A percentile compares a stretch with the other conserved stretches of the same genome.
These are phyloP conservation scores for Intellagama lesueurii DNA, from an alignment of 2,797 vertebrate species.

Conservation along the genomic window DNA sequence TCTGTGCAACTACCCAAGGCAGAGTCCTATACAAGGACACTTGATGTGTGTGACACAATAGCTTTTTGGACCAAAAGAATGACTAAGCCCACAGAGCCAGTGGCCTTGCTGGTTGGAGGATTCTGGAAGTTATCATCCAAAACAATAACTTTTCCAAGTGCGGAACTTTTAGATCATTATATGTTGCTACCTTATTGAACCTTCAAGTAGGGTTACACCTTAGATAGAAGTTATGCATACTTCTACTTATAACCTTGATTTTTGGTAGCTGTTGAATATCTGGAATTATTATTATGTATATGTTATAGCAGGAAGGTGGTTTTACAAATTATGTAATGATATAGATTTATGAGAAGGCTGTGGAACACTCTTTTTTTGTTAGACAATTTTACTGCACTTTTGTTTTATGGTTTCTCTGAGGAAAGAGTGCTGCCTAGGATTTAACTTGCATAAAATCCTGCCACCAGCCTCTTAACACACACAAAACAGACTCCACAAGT, in stretches of 20 bases:
- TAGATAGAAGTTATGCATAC: neutral
- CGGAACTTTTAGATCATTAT: neutral
- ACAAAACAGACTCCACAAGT: conserved; percentile 40
- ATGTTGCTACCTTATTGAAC: neutral
- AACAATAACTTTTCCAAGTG: too few species aligned
- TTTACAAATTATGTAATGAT: conserved; percentile 7
- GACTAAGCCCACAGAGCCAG: too few species aligned
- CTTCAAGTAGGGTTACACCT: neutral
- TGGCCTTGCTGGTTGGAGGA: too few species aligned
- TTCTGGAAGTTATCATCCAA: too few species aligned
- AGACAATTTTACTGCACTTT: conserved; percentile 14
- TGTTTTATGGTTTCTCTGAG: conserved; percentile 41
- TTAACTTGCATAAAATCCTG: conserved; percentile 33
- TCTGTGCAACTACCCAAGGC: neutral
- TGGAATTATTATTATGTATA: conserved; percentile 12
- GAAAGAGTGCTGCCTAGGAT: conserved; percentile 52
- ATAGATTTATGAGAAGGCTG: neutral
- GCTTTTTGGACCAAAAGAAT: too few species aligned
- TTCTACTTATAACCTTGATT: neutral
- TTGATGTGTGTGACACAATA: neutral
- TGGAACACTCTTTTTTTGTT: conserved; percentile 1
- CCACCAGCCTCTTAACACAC: conserved; percentile 60
- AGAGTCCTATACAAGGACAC: neutral
- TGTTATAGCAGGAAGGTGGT: neutral
- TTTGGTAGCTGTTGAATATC: neutral